These are phyloP conservation scores for Drosophila yakuba DNA, from an alignment of 1,140 invertebrate genomes.

Conservation along the genomic window DNA sequence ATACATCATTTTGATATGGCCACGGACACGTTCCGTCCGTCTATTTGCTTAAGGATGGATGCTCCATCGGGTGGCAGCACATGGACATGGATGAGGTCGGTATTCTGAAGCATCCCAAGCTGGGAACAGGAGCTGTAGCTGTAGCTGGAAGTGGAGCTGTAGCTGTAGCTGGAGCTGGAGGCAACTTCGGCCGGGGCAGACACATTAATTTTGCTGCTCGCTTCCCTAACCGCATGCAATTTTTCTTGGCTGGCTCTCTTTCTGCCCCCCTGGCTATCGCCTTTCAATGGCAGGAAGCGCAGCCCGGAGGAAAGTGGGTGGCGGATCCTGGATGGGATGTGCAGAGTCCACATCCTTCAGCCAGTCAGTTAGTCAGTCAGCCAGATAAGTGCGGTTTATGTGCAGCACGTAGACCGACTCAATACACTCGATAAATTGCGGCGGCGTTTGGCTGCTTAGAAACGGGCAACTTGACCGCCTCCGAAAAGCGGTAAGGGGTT, in stretches of 20 bases:
- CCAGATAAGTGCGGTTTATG: conserved; percentile 81
- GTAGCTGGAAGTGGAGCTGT: background rate
- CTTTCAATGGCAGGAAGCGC: conserved; percentile 69
- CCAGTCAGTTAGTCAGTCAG: conserved; percentile 76
- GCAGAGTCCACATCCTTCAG: conserved; percentile 45
- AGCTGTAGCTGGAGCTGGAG: background rate
- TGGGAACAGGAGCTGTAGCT: background rate
- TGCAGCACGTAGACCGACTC: conserved; percentile 76
- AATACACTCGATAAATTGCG: conserved; percentile 80
- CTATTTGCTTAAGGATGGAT: conserved; percentile 72
- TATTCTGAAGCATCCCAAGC: background rate
- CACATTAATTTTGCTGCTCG: conserved; percentile 79
- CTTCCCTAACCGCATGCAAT: conserved; percentile 77
- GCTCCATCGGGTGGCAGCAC: conserved; percentile 23
- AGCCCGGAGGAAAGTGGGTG: background rate
- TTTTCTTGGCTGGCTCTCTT: conserved; percentile 57
- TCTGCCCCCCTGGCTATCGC: conserved; percentile 51
- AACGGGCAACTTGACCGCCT: conserved; percentile 39
- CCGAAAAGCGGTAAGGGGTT: background rate
- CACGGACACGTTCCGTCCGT: conserved; percentile 65
- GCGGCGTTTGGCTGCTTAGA: conserved; percentile 58
- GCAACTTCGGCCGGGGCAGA: conserved; percentile 52
- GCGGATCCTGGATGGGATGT: background rate
- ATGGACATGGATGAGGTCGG: conserved; percentile 11
- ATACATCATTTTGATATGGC: conserved; percentile 81